A percentile compares a stretch with the other conserved stretches of the same genome.
Evolutionary conservation across 2,113 vertebrate species (phyloP).

Genomic region (Cichladusa arquata): DNA sequence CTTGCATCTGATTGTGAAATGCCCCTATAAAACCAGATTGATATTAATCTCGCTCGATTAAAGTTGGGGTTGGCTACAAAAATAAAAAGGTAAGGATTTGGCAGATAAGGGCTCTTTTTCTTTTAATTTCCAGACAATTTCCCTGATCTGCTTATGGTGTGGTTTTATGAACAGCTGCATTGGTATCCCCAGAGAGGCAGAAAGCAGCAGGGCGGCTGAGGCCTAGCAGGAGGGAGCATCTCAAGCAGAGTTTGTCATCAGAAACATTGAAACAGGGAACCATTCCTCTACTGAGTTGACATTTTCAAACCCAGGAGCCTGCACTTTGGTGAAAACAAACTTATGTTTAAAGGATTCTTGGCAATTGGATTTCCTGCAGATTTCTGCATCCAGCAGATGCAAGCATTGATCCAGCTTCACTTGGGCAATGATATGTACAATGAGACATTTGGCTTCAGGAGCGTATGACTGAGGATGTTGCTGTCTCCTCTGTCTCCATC

Average conservation of each 20-base stretch:
- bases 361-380: slow-evolving; percentile 3
- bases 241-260: slow-evolving; percentile 3
- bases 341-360: slow-evolving; percentile 11
- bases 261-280: neutral
- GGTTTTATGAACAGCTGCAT: slow-evolving; percentile 40
- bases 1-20: neutral
- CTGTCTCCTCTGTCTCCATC: slow-evolving; percentile 16
- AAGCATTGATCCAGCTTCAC: slow-evolving; percentile 32
- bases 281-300: neutral
- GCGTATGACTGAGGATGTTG: neutral
- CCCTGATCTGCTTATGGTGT: neutral
- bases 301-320: slow-evolving; percentile 42
- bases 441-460: slow-evolving; percentile 19
- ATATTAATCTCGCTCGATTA: neutral
- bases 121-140: slow-evolving; percentile 9
- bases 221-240: slow-evolving; percentile 12
- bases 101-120: neutral
- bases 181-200: neutral
- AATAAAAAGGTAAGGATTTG: neutral
- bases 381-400: slow-evolving; percentile 17
- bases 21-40: neutral
- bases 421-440: neutral
- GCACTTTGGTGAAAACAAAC: slow-evolving; percentile 28
- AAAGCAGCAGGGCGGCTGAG: neutral
- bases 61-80: neutral